Conservation (phyloP, 2,888 invertebrate genomes). For the Cremastinae sp. region DNA sequence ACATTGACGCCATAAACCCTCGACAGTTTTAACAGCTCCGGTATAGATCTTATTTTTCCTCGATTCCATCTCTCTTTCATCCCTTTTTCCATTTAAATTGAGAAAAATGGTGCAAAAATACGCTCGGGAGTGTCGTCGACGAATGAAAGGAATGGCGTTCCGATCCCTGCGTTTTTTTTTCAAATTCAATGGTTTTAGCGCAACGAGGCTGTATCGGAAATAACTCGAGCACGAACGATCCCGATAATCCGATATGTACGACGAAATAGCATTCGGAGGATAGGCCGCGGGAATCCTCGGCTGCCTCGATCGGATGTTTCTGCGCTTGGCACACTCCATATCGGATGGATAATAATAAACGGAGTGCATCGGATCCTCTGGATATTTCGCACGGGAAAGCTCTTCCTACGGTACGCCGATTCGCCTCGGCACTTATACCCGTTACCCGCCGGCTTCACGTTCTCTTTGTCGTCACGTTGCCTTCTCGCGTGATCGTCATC, state of each 20-base stretch:
- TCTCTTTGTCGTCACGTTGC: slow-evolving; percentile 10
- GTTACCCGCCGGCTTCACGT: slow-evolving; percentile 4
- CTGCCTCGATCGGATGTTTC: slow-evolving; percentile 18
- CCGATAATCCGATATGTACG: slow-evolving; percentile 33
- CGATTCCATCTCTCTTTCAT: too few species aligned
- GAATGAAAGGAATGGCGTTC: neutral
- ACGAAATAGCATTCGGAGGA: slow-evolving; percentile 1
- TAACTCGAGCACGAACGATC: slow-evolving; percentile 37
- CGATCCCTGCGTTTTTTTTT: slow-evolving; percentile 11
- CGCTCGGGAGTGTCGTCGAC: neutral
- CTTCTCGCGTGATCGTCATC: slow-evolving; percentile 29
- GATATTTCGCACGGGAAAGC: slow-evolving; percentile 20
- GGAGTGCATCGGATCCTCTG: slow-evolving; percentile 12
- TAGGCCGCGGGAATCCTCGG: slow-evolving; percentile 3
- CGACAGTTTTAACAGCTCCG: too few species aligned
- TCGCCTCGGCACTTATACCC: slow-evolving; percentile 34
- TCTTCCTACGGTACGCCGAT: slow-evolving; percentile 11
- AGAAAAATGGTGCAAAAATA: neutral
- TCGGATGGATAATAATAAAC: slow-evolving; percentile 31
- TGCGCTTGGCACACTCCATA: slow-evolving; percentile 25
- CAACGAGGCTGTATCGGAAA: slow-evolving; percentile 17
- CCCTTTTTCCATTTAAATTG: too few species aligned
- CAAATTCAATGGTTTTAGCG: slow-evolving; percentile 29
- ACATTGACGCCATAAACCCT: too few species aligned
- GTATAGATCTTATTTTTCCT: too few species aligned